A percentile compares a stretch with the other conserved stretches of the same genome.
Conservation (phyloP, 2,113 vertebrate genomes). For the Mesoclemmys tuberculata region DNA sequence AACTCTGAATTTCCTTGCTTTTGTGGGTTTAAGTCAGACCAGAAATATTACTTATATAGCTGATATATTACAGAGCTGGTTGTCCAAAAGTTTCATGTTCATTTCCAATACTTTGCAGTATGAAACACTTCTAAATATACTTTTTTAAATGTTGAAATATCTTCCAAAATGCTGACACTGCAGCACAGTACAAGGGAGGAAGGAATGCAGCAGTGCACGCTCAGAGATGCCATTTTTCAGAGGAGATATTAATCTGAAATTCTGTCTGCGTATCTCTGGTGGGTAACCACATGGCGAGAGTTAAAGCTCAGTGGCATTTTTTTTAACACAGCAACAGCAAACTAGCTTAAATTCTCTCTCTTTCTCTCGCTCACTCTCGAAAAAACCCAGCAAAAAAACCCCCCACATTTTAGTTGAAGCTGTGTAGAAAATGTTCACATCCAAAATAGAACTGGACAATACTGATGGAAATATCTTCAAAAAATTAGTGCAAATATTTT, state of each 20-base stretch:
- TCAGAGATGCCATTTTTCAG: background rate
- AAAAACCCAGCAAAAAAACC: background rate
- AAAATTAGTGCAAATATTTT: background rate
- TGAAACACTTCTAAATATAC: background rate
- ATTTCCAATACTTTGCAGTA: background rate
- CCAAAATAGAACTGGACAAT: background rate
- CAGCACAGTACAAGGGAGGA: background rate
- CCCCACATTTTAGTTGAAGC: background rate
- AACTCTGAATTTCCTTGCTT: background rate
- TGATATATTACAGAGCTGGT: background rate
- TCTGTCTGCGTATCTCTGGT: background rate
- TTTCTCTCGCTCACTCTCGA: background rate
- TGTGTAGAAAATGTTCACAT: background rate
- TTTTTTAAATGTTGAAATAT: background rate
- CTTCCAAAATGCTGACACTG: background rate
- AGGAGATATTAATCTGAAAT: slow-evolving; percentile 12
- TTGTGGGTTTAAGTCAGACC: background rate
- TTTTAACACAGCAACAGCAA: background rate
- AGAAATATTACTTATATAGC: background rate
- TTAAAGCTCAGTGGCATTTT: background rate
- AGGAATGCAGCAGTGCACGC: background rate
- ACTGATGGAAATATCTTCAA: background rate
- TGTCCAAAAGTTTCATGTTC: background rate
- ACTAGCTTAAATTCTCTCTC: background rate
- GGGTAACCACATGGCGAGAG: background rate